Evolutionary conservation across 2,113 vertebrate genomes (phyloP), one percentile per base, ranked within the genome.

Genomic region (Motacilla alba): DNA sequence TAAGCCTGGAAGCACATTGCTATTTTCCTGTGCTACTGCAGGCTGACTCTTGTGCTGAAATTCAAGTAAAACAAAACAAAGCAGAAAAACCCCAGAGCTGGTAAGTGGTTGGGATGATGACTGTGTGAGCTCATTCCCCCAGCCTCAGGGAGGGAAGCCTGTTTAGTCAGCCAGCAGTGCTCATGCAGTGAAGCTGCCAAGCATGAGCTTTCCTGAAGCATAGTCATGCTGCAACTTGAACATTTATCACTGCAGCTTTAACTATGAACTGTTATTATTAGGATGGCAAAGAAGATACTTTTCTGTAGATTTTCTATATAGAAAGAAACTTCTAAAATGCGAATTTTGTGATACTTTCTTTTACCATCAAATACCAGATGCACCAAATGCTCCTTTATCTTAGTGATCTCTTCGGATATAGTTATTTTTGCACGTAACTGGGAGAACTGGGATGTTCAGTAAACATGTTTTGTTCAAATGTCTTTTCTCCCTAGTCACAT

Each of bases 191-290:
- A 75, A 87, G 49, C 68, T 95, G 85, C 87, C 84, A 94, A 86
- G 63, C 37, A 20, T 89, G 83, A 96, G 88, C 81, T 94, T 90
- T 94, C 79, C 75, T 86, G 76, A 72, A 94, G 55, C 64, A 23
- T 4, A 90, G 90, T 93, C 94, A 88, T 90, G 75, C 93, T 93
- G 82, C 59, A 80, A 56, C 90, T 95, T 92, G 84, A 94, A 64
- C 39, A 56, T 85, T 75, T 69, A 44, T 79, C 21, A 4, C 46
- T 94, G 90, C 55, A 73, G 85, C 41, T 95, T 70, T n/a, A 91
- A 79, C 64, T 49, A 4, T 35, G 41, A 31, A 44, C 41, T 80
- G 1, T 70, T 68, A 56, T 26, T 79, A 56, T 59, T 77, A 77
- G 52, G 33, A 28, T 94, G 77, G 63, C 58, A 41, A 60, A 28